Evolutionary conservation across 2,113 vertebrate species (phyloP).

Genomic region (Nothobranchius kuhntae): DNA sequence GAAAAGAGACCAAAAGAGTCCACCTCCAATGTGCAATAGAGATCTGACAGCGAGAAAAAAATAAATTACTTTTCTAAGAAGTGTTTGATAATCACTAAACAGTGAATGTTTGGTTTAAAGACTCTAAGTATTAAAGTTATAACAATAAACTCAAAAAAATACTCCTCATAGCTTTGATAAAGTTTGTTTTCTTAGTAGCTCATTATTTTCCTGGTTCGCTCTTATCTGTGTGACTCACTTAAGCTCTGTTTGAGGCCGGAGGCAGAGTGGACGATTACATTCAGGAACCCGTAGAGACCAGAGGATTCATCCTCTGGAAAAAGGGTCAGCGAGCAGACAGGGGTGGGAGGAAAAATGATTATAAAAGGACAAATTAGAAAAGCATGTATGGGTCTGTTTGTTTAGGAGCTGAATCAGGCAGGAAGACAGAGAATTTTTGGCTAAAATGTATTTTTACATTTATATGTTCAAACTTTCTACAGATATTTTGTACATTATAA

Average conservation of each 20-base stretch:
- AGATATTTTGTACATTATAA: no score
- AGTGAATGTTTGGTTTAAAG: no score
- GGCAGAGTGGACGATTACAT: conserved; percentile 97
- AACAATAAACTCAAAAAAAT: no score
- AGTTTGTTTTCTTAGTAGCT: neutral
- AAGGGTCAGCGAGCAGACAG: conserved; percentile 42
- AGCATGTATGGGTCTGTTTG: conserved; percentile 46
- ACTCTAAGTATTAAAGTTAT: no score
- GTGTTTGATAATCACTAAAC: no score
- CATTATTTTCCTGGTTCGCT: conserved; percentile 10
- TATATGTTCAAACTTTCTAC: no score
- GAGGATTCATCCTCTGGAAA: conserved; percentile 92
- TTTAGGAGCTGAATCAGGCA: conserved; percentile 44
- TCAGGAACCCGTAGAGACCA: conserved; percentile 94
- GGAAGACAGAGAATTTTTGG: conserved; percentile 20
- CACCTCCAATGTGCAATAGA: conserved; percentile 97
- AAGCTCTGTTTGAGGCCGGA: conserved; percentile 95
- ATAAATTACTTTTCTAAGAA: neutral
- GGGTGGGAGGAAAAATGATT: neutral
- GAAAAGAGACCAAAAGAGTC: conserved; percentile 98
- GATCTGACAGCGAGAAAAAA: conserved; percentile 74
- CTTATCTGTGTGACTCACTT: conserved; percentile 82
- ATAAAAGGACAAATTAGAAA: conserved; percentile 42
- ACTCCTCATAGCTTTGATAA: no score
- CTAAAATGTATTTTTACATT: conserved; percentile 2